These are phyloP conservation scores for Solea senegalensis DNA, from an alignment of 2,113 vertebrate species.

Conservation along the genomic window DNA sequence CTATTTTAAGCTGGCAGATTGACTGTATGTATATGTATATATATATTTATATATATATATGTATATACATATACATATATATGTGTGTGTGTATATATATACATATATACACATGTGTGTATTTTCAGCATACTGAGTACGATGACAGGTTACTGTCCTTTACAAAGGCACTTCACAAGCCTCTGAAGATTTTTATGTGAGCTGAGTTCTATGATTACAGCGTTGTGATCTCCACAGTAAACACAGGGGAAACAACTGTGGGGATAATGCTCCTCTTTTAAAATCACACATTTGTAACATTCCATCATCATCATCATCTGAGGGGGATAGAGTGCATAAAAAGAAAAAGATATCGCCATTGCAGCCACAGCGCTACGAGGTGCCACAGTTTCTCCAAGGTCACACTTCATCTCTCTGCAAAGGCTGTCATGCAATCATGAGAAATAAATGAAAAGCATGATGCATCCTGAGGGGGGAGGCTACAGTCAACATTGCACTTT, in stretches of 20 bases:
- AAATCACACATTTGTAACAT: conserved; percentile 35
- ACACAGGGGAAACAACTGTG: not conserved
- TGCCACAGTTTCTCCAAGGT: conserved; percentile 67
- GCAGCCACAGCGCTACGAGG: conserved; percentile 42
- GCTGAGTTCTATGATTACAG: conserved; percentile 38
- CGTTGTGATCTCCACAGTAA: conserved; percentile 34
- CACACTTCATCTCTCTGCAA: conserved; percentile 61
- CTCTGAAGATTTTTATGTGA: conserved; percentile 28
- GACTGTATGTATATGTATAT: too few relatives aligned
- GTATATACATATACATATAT: too few relatives aligned
- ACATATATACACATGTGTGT: too few relatives aligned
- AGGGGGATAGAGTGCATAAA: conserved; percentile 18
- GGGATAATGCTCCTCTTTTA: conserved; percentile 13
- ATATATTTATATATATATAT: too few relatives aligned
- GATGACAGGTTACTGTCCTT: conserved; percentile 29
- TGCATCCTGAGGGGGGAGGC: conserved; percentile 28
- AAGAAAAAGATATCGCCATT: conserved; percentile 16
- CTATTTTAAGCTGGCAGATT: too few relatives aligned
- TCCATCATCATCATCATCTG: conserved; percentile 7
- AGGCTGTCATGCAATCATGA: conserved; percentile 63
- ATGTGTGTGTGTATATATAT: too few relatives aligned
- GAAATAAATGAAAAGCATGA: conserved; percentile 67
- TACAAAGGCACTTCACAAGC: conserved; percentile 14
- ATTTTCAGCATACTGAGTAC: not conserved
- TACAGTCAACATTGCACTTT: conserved; percentile 34